phyloP scores from a whole-genome alignment of 1,140 invertebrate species.

The Zaprionus inermis region DNA sequence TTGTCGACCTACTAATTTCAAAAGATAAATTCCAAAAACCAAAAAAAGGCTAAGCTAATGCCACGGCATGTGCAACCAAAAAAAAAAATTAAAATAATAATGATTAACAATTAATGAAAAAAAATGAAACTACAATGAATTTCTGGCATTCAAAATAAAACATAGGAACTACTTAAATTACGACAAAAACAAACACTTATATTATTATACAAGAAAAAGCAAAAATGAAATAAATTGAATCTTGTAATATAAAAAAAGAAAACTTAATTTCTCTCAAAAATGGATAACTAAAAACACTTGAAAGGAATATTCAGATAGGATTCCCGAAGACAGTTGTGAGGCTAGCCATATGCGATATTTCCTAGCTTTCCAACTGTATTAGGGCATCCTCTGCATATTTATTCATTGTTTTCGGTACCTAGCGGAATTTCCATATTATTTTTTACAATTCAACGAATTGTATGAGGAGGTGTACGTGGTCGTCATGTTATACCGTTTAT shows the following conservation, averaged over 20 bases:
- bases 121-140: conserved; percentile 65
- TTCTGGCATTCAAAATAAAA: conserved; percentile 74
- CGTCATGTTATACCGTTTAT: conserved; percentile 13
- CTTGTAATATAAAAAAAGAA: conserved; percentile 80
- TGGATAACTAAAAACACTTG: background rate
- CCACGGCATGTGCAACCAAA: conserved; percentile 68
- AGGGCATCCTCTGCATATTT: background rate
- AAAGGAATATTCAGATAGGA: background rate
- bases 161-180: conserved; percentile 78
- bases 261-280: background rate
- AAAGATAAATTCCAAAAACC: conserved; percentile 52
- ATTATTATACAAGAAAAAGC: conserved; percentile 83
- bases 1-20: conserved; percentile 72
- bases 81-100: conserved; percentile 48
- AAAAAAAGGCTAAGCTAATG: conserved; percentile 54
- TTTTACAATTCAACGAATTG: conserved; percentile 6
- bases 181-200: conserved; percentile 57
- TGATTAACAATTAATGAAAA: conserved; percentile 34
- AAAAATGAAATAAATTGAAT: conserved; percentile 83
- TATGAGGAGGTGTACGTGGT: conserved; percentile 39
- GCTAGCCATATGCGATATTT: conserved; percentile 3
- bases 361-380: conserved; percentile 31
- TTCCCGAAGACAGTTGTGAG: conserved; percentile 18
- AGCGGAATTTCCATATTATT: background rate
- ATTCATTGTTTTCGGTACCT: conserved; percentile 2